Base-by-base conservation (phyloP, 2,113 vertebrate genomes). In the Tetrax tetrax region DNA sequence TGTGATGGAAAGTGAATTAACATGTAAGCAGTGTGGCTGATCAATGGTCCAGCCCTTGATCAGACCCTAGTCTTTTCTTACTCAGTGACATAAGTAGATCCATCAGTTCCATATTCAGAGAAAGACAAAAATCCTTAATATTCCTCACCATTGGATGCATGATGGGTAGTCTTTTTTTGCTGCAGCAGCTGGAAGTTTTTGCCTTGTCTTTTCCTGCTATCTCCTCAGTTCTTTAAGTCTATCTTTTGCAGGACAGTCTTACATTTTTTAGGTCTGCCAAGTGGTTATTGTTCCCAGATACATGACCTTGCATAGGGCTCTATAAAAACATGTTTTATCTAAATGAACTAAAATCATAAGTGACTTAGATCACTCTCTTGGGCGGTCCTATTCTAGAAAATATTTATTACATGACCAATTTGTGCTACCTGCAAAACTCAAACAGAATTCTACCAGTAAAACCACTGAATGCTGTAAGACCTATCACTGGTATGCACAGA, bases 21-120 rank as follows among this genome's bases (percentile, higher is more conserved):
- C 21, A 68, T 0, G 0, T 45, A 43, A 84, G 54, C 18, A 71
- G 6, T 16, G 12, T 45, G 57, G 45, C 6, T 0, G 0, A 11
- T 12, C 25, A 9, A 5, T 29, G 13, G 7, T 70, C 17, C 10
- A 69, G 41, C 21, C 38, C 31, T 75, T 93, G 24, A 27, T 50
- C 35, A 45, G 9, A 45, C 2, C 5, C 6, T 19, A 68, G 28
- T 5, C 10, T 37, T 48, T 57, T 61, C 43, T 87, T 31, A 38
- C n/a, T 80, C 19, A 68, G 37, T 31, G 53, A 15, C 63, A 21
- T 56, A 68, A 61, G 28, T 4, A 24, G 12, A 54, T 27, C 7
- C 17, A 33, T 45, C 21, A 35, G 69, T 70, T 75, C 33, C 33
- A 25, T n/a, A 16, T 57, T 63, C 61, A 66, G 71, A 25, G 4